Evolutionary conservation across 2,797 vertebrate species (phyloP), one percentile per base, ranked within the genome.

Genomic region (Glyptemys insculpta): DNA sequence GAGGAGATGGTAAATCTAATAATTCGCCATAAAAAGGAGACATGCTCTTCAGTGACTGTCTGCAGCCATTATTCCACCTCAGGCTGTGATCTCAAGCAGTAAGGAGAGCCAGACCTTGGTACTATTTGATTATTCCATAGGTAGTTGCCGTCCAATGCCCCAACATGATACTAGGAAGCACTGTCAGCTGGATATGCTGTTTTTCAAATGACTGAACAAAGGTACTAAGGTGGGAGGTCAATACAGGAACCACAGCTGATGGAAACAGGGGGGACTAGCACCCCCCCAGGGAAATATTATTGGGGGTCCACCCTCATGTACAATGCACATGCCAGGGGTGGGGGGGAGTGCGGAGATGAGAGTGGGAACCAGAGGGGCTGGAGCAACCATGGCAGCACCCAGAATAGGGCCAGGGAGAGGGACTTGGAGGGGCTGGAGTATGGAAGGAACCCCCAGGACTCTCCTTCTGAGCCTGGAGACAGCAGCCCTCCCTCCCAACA

Each of bases 1-100:
- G 84, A 94, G 78, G 80, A 96, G 84, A 96, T 52, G 91, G 90
- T 68, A 96, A 94, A 97, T 91, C 90, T 94, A 88, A 97, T 96
- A 47, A 83, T 21, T 97, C 94, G 65, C 84, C 92, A 92, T 92
- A 96, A 96, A 78, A 78, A 78, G 0, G 89, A 94, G 87, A 59
- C 81, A 0, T 82, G 89, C 65, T 96, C 86, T 88, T 97, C 86
- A 84, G 87, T 78, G 80, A 34, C 95, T 94, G 94, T 93, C 44
- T 53, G 80, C 91, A 93, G 94, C 91, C 91, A 88, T 91, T 96
- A 87, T 80, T 92, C 88, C 76, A 0, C 47, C 76, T 56, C 90
- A 92, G 83, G 53, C 91, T 94, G 83, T 5, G 1, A 84, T 79
- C 92, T 37, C 91, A 62, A 81, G 44, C 6, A 81, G 57, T 89